These are phyloP conservation scores for Pinna nobilis DNA, from an alignment of 1,140 invertebrate genomes.

Conservation along the genomic window DNA sequence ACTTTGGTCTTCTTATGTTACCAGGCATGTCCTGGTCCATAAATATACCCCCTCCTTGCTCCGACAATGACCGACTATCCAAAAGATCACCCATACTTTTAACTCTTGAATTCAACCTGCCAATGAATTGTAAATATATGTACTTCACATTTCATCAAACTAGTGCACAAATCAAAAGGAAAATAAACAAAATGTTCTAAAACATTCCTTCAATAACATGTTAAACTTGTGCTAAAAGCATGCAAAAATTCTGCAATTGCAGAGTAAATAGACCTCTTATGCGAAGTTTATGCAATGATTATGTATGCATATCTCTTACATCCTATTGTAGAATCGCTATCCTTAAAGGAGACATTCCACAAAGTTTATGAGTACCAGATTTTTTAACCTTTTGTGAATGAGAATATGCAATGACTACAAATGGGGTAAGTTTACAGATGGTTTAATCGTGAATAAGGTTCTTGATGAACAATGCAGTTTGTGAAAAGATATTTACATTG, in stretches of 20 bases:
- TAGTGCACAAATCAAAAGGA: too few relatives aligned
- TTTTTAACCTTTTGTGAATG: not conserved
- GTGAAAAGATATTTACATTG: conserved; percentile 12
- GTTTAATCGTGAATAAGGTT: too few relatives aligned
- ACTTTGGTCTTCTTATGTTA: conserved; percentile 50
- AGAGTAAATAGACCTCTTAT: too few relatives aligned
- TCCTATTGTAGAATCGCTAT: too few relatives aligned
- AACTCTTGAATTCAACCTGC: conserved; percentile 47
- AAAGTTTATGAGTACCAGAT: not conserved
- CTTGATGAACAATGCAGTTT: not conserved
- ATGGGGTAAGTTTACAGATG: not conserved
- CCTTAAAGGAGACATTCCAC: not conserved
- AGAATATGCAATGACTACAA: not conserved
- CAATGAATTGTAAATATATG: not conserved
- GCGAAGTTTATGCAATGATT: too few relatives aligned
- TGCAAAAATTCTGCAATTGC: too few relatives aligned
- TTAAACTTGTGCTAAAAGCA: too few relatives aligned
- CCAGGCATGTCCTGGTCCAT: conserved; percentile 49
- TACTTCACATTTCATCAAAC: not conserved
- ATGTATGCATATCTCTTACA: too few relatives aligned
- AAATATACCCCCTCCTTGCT: conserved; percentile 24
- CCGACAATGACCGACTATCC: conserved; percentile 46
- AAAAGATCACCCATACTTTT: conserved; percentile 63
- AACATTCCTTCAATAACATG: too few relatives aligned
- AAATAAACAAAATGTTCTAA: too few relatives aligned